Evolutionary conservation across 1,140 invertebrate species (phyloP).

Genomic region (Sminthurides bifidus): DNA sequence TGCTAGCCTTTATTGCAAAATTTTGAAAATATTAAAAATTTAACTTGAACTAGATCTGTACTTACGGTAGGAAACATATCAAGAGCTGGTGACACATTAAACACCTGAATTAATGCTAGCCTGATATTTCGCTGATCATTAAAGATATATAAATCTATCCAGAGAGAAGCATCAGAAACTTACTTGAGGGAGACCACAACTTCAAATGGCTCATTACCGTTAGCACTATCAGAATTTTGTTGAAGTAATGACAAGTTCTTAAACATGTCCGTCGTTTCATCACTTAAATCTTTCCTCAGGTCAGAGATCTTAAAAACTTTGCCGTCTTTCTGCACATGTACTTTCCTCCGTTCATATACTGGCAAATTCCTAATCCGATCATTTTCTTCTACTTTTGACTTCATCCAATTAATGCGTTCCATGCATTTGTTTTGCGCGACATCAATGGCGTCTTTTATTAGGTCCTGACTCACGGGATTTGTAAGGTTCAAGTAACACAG

Average conservation of each 20-base stretch:
- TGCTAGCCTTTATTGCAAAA: too few relatives aligned
- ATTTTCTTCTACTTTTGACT: slow-evolving; percentile 8
- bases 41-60: too few relatives aligned
- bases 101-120: too few relatives aligned
- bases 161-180: too few relatives aligned
- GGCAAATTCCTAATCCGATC: slow-evolving; percentile 15
- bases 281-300: background rate
- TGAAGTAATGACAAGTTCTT: background rate
- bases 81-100: too few relatives aligned
- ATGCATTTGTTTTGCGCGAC: slow-evolving; percentile 22
- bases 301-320: slow-evolving; percentile 2
- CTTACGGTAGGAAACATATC: too few relatives aligned
- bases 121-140: too few relatives aligned
- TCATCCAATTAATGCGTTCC: slow-evolving; percentile 18
- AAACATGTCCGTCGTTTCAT: background rate
- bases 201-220: too few relatives aligned
- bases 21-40: too few relatives aligned
- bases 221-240: background rate
- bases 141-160: too few relatives aligned
- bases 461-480: slow-evolving; percentile 12
- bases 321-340: slow-evolving; percentile 10
- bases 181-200: too few relatives aligned
- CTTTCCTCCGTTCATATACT: background rate
- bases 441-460: slow-evolving; percentile 14
- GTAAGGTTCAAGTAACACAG: slow-evolving; percentile 27